phyloP scores from a whole-genome alignment of 2,888 invertebrate species.

The Lomographa bimaculata region DNA sequence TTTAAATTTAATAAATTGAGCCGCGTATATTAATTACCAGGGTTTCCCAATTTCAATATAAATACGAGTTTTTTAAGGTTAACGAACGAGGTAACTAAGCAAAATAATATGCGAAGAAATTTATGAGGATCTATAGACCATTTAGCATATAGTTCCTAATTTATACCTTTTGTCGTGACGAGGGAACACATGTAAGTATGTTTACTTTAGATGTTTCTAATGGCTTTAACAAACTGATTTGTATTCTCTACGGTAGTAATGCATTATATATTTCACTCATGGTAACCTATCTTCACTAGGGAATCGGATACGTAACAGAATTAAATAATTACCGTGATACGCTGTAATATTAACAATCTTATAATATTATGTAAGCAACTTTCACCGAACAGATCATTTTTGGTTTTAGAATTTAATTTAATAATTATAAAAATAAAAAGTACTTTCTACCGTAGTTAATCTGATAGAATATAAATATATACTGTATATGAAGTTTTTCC shows the following conservation, averaged over 20 bases:
- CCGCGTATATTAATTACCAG: too few species aligned
- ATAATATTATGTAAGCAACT: too few species aligned
- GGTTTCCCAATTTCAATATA: slow-evolving; percentile 6
- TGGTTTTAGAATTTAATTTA: too few species aligned
- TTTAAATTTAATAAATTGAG: too few species aligned
- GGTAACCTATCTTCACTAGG: neutral
- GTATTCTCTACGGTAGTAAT: neutral
- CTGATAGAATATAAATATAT: too few species aligned
- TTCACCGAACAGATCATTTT: too few species aligned
- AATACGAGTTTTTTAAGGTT: slow-evolving; percentile 15
- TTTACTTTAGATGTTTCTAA: slow-evolving; percentile 1
- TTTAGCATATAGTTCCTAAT: slow-evolving; percentile 2
- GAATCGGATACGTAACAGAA: neutral
- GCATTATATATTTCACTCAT: neutral
- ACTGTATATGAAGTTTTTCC: too few species aligned
- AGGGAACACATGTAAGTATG: slow-evolving; percentile 2
- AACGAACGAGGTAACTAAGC: slow-evolving; percentile 7
- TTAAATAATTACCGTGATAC: neutral
- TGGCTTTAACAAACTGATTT: neutral
- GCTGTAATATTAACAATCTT: too few species aligned
- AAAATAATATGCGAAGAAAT: too few species aligned
- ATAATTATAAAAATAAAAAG: too few species aligned
- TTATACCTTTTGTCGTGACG: slow-evolving; percentile 2
- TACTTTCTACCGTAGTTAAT: too few species aligned
- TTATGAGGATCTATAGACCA: neutral